Base-by-base conservation (phyloP, 2,888 invertebrate genomes). In the Megamerina dolium region DNA sequence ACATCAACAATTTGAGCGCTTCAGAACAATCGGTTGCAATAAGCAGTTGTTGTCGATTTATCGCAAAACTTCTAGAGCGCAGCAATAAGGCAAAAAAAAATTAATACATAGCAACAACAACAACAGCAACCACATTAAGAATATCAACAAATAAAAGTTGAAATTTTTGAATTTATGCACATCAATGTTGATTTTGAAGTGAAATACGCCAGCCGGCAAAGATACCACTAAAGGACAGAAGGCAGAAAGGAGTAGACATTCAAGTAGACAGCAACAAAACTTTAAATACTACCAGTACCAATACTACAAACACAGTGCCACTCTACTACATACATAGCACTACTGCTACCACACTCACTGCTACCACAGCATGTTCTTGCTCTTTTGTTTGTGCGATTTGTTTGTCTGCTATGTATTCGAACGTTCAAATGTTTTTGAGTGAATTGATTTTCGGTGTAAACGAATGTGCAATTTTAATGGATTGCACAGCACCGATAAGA, bases 401-500 rank as follows among this genome's bases (percentile, higher is more conserved):
- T 29, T 13, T 34, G 27, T 14, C 27, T 29, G 36, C 30, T 17
- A 17, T 12, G 13, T 9, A 26, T 16, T 64, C 63, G 65, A 63
- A 63, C 58, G 62, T 57, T 59, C 63, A 66, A 68, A 68, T 68
- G 65, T 68, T n/a, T n/a, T 68, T 68, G 61, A 57, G 67, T 61
- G 67, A 68, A 68, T 68, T 68, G 68, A 68, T 68, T 68, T 68
- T 68, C 65, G 68, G 67, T 68, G 68, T 68, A 68, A 68, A 68
- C 68, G 68, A 68, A n/a, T 68, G 68, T 68, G 68, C 68, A 68
- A 68, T 68, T 68, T 68, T 68, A 68, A 68, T 68, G 68, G 68
- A 68, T 68, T 68, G 68, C 65, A 23, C 6, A 23, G 23, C 23
- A 23, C n/a, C n/a, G n/a, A n/a, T n/a, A n/a, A n/a, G n/a, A n/a